Conservation (phyloP, 2,113 vertebrate genomes). For the Bos taurus region ARS-UCD2.0 NC_037337.1:8698501-8699000, state of each 20-base stretch:
- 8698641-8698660: not conserved
- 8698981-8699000: conserved; percentile 37
- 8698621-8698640: not conserved
- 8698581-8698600: not conserved
- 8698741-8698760: not conserved
- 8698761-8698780: not conserved
- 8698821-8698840: not conserved
- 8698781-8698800: not conserved
- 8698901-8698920: conserved; percentile 56
- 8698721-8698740: not conserved
- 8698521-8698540: no score
- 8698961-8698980: conserved; percentile 66
- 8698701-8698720: not conserved
- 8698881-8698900: conserved; percentile 58
- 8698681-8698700: not conserved
- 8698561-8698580: not conserved
- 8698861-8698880: conserved; percentile 19
- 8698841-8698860: conserved; percentile 24
- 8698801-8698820: not conserved
- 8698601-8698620: not conserved
- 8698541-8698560: no score
- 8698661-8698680: not conserved
- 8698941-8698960: conserved; percentile 43
- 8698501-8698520: no score
- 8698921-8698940: conserved; percentile 33